These are phyloP conservation scores for Podarcis siculus DNA, from an alignment of 2,797 vertebrate species.

Conservation along the genomic window DNA sequence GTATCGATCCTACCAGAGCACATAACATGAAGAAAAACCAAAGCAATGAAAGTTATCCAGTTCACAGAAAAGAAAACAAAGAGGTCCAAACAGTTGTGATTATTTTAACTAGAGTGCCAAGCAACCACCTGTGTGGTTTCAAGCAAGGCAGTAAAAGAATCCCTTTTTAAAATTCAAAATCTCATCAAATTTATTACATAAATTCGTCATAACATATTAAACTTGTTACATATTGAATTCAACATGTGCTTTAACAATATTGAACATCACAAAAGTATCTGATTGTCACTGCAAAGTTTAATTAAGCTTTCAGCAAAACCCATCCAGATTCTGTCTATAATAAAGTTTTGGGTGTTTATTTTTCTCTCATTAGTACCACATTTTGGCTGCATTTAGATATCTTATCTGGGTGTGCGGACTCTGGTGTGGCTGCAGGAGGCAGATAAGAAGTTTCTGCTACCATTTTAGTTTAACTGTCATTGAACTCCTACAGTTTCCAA, in stretches of 20 bases:
- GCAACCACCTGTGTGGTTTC: constrained; percentile 29
- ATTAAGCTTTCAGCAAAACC: not conserved
- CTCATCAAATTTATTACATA: not conserved
- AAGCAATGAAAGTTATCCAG: not conserved
- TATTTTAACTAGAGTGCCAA: not conserved
- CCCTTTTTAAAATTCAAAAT: not conserved
- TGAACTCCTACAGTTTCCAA: too few relatives aligned
- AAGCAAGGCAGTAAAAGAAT: constrained; percentile 40
- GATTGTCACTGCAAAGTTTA: not conserved
- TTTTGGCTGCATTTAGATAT: too few relatives aligned
- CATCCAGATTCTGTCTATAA: not conserved
- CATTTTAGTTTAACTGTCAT: too few relatives aligned
- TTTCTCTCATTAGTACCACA: not conserved
- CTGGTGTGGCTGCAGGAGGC: too few relatives aligned
- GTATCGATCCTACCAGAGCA: too few relatives aligned
- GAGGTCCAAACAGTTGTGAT: not conserved
- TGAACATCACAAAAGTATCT: not conserved
- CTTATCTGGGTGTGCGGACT: too few relatives aligned
- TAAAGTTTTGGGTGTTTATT: not conserved
- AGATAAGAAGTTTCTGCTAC: too few relatives aligned
- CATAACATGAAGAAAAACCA: not conserved
- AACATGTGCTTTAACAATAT: not conserved
- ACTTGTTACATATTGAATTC: not conserved
- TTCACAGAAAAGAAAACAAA: not conserved
- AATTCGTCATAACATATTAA: not conserved